Conservation (phyloP, 2,113 vertebrate species). For the rabbit (Oryctolagus cuniculus) region DNA sequence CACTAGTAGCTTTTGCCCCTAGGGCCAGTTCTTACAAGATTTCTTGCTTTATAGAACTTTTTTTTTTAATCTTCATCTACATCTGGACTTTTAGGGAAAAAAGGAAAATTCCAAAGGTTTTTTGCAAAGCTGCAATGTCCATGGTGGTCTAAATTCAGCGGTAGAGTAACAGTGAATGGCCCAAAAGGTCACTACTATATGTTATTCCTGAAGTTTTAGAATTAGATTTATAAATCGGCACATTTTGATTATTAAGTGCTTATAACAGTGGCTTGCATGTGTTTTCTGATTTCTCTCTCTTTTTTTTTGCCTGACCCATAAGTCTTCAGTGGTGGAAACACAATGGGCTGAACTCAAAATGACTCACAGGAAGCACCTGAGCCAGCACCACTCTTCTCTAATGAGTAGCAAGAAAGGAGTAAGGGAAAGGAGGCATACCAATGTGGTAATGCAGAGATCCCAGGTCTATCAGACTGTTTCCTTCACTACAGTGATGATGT, state of each 20-base stretch:
- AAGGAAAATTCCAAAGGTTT: background rate
- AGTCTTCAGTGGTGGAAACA: background rate
- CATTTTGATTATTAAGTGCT: background rate
- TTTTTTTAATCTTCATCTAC: background rate
- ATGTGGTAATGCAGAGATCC: background rate
- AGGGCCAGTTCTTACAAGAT: background rate
- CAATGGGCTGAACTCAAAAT: background rate
- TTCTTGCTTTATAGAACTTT: background rate
- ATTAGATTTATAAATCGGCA: background rate
- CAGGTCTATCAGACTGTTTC: no score
- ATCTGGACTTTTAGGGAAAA: background rate
- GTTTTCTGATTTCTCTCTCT: background rate
- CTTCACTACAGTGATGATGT: background rate
- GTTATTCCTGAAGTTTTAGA: background rate
- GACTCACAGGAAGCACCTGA: background rate
- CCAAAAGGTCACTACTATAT: background rate
- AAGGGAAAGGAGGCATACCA: background rate
- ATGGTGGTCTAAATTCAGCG: background rate
- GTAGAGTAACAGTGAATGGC: no score
- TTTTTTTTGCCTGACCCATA: background rate
- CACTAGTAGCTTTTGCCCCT: background rate
- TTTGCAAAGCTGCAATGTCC: background rate
- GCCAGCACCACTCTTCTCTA: background rate
- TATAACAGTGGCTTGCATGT: rapidly evolving
- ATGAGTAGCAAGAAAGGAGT: background rate